These are phyloP conservation scores for Pelodytes ibericus DNA, from an alignment of 2,797 vertebrate species.

Conservation along the genomic window DNA sequence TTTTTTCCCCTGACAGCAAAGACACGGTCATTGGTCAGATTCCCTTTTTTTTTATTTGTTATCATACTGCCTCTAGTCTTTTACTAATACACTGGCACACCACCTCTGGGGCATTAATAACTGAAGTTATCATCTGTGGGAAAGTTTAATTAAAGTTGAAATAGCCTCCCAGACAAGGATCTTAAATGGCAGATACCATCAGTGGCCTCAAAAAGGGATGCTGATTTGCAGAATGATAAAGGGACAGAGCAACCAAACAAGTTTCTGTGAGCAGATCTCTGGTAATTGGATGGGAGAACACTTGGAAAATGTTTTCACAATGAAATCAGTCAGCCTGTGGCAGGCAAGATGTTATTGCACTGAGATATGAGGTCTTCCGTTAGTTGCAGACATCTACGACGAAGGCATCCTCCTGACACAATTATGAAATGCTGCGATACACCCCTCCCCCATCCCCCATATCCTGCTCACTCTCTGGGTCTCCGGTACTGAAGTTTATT, in stretches of 20 bases:
- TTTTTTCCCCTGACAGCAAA: background rate
- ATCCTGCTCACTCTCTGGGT: constrained; percentile 1
- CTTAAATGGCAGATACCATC: constrained; percentile 51
- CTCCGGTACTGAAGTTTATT: constrained; percentile 21
- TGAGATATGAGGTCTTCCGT: constrained; percentile 46
- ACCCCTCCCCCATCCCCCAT: no score
- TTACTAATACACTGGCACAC: constrained; percentile 32
- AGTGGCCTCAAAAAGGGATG: constrained; percentile 35
- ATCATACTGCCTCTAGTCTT: constrained; percentile 37
- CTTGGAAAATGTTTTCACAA: constrained; percentile 21
- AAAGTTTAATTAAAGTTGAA: constrained; percentile 57
- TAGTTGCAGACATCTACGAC: constrained; percentile 33
- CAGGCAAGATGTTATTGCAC: constrained; percentile 46
- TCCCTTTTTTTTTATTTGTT: constrained; percentile 34
- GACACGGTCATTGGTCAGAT: background rate
- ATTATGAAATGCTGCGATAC: constrained; percentile 47
- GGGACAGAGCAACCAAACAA: constrained; percentile 36
- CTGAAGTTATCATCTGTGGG: constrained; percentile 45
- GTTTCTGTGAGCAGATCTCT: constrained; percentile 38
- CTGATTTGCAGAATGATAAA: constrained; percentile 50
- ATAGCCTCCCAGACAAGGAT: constrained; percentile 51
- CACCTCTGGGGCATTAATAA: constrained; percentile 45
- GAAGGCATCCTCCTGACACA: constrained; percentile 40
- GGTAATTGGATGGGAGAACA: constrained; percentile 44
- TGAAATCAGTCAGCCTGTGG: constrained; percentile 46